phyloP scores from a whole-genome alignment of 1,140 invertebrate species.

The Diorhabda sublineata region DNA sequence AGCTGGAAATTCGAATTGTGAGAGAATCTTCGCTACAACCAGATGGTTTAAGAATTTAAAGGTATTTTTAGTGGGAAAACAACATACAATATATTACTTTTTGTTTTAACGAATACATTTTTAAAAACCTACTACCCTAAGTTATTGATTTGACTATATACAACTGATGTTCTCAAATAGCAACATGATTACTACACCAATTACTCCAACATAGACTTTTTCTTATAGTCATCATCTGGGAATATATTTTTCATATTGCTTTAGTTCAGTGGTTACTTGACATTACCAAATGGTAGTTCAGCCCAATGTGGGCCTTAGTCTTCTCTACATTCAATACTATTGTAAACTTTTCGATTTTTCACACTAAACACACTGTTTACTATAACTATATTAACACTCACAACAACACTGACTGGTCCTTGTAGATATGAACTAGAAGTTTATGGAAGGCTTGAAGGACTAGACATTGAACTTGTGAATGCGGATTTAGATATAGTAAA shows the following conservation, averaged over 20 bases:
- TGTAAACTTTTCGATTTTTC: too few relatives aligned
- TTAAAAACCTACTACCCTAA: not conserved
- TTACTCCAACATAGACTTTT: not conserved
- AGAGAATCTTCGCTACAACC: not conserved
- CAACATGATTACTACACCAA: not conserved
- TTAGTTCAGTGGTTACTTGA: not conserved
- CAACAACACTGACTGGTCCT: too few relatives aligned
- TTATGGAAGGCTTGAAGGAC: too few relatives aligned
- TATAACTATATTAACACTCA: too few relatives aligned
- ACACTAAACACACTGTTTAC: too few relatives aligned
- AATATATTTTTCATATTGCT: not conserved
- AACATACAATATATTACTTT: not conserved
- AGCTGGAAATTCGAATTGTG: not conserved
- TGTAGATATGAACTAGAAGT: too few relatives aligned
- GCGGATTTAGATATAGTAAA: too few relatives aligned
- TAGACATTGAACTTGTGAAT: too few relatives aligned
- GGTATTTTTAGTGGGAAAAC: constrained; percentile 19
- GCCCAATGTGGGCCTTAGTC: not conserved
- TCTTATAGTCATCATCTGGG: not conserved
- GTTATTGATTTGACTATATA: not conserved
- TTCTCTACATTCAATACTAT: too few relatives aligned
- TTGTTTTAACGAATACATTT: constrained; percentile 10
- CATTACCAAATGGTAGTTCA: not conserved
- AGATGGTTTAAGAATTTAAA: constrained; percentile 2
- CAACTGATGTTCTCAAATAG: not conserved